Evolutionary conservation across 2,797 vertebrate species (phyloP).

Genomic region (Acestrorhynchus altus): DNA sequence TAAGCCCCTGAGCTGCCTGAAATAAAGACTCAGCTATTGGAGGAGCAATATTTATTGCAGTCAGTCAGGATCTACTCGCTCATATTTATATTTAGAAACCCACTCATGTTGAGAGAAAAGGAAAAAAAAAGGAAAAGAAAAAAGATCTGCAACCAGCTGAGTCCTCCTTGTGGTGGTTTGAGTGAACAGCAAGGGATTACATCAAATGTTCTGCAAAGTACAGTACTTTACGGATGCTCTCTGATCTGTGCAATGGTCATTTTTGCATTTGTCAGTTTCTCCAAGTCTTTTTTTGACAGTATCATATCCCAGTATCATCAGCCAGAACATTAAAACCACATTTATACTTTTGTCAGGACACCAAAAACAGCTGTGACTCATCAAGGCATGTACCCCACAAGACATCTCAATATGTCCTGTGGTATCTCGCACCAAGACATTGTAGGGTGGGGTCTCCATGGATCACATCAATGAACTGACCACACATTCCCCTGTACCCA

Average conservation of each 20-base stretch:
- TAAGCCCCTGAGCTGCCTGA: background rate
- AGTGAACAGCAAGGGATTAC: slow-evolving; percentile 8
- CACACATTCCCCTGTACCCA: no score
- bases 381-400: no score
- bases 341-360: no score
- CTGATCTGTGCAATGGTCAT: background rate
- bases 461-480: no score
- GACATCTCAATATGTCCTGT: no score
- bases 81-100: slow-evolving; percentile 36
- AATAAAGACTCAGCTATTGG: background rate
- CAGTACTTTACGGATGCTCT: background rate
- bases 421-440: no score
- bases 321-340: no score
- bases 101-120: background rate
- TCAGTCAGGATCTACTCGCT: slow-evolving; percentile 13
- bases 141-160: slow-evolving; percentile 21
- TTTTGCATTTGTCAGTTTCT: background rate
- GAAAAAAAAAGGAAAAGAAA: background rate
- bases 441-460: no score
- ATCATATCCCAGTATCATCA: no score
- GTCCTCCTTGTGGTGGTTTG: slow-evolving; percentile 42
- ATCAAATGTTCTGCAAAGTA: background rate
- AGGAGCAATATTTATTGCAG: slow-evolving; percentile 9
- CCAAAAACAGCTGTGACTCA: no score
- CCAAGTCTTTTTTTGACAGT: background rate